Base-by-base conservation (phyloP, 2,888 invertebrate genomes). In the Phasia obesa region DNA sequence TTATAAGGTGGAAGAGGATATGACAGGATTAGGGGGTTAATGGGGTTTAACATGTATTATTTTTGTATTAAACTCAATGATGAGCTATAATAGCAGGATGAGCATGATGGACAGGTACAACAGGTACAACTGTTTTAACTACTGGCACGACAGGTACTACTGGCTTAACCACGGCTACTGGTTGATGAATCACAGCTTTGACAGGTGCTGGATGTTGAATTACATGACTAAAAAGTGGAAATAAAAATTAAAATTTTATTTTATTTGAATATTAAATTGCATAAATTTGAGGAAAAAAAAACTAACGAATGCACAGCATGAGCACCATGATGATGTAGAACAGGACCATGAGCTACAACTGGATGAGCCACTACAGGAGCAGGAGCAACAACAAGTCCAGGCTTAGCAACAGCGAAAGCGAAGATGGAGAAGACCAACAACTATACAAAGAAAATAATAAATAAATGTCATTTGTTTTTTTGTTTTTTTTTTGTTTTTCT, bases 131-230 rank as follows among this genome's bases (percentile, higher is more conserved):
- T 2, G 88, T 88, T 51, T 86, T 88, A n/a, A 86, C 84, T 53
- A 86, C 84, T 59, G 86, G 86, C 17, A 81, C 85, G 55, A 86
- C 62, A 42, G 85, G 86, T 38, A 90, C 87, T 74, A 90, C 86
- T 13, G 89, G 88, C 76, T 88, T 89, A 71, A 87, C 88, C 38
- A 89, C 81, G 23, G 89, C 74, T 19, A 85, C 84, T 47, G 87
- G 85, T 11, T 67, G 31, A 19, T 62, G 64, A 15, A 89, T 87
- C 11, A 90, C 85, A 38, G 89, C 87, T 86, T 88, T 90, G 25
- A 90, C 87, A 47, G 92, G 88, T 17, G 88, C 88, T 73, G 93
- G 92, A 74, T 93, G 92, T 86, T 89, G 89, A 62, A 89, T 88
- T 38, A 89, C 89, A 71, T 89, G 89, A 4, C 89, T 89, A 53